Base-by-base conservation (phyloP, 1,140 invertebrate species). In the Ylistrum balloti region DNA sequence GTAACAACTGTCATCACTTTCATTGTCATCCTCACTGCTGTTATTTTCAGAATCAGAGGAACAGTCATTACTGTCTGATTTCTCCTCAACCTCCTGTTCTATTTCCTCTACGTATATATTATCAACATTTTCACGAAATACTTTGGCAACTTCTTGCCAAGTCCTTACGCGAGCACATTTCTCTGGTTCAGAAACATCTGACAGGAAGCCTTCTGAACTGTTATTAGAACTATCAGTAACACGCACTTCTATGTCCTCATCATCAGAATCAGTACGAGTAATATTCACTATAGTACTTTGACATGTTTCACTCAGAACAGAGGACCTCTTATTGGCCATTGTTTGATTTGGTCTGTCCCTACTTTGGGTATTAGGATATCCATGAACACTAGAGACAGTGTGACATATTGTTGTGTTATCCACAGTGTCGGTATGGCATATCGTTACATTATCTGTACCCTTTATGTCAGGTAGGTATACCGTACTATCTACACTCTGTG, bases 161-260 rank as follows among this genome's bases (percentile, higher is more conserved):
- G 56, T 74, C 56, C 56, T 74, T 17, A 74, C 56, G 9, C 56
- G 56, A 74, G 56, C 56, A 74, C 56, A 74, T 74, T 74, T 74
- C n/a, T 74, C 56, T n/a, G 56, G 56, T 74, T 74, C 56, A n/a
- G 56, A 74, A 5, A 74, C 56, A 74, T 74, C 56, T 7, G 56
- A 74, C 3, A 74, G n/a, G 28, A 74, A 74, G 28, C 28, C 56
- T 28, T 74, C 56, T 5, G 56, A 74, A 74, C 56, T 28, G 22
- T 28, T 74, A 17, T 74, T 74, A n/a, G 56, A 74, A 74, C 56
- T 74, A 17, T 74, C 56, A 17, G 56, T 74, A 5, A 74, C 56
- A n/a, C 56, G 56, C 22, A 74, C 28, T 74, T 74, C 56, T 1
- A 74, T 74, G 56, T 74, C 56, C 56, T 74, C 56, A 28, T 74